A percentile compares a stretch with the other conserved stretches of the same genome.
Evolutionary conservation across 2,113 vertebrate species (phyloP).

Genomic region (Salminus brasiliensis): DNA sequence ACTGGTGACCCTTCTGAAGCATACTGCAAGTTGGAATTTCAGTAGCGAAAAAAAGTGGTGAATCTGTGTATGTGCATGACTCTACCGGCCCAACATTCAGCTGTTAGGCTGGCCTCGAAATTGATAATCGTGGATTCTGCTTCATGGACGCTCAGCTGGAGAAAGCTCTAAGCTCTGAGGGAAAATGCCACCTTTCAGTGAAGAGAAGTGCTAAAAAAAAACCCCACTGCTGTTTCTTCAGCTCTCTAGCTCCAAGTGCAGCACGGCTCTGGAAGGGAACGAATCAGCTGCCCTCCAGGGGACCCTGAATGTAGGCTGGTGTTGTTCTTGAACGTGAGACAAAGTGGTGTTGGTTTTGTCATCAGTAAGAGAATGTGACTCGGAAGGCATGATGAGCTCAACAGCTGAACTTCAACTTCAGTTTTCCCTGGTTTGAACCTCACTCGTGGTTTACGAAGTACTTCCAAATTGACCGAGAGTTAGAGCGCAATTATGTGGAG

Average conservation of each 20-base stretch:
- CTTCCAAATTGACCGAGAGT: not conserved
- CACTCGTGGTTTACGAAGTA: not conserved
- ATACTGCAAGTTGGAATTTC: not conserved
- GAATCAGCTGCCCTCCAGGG: not conserved
- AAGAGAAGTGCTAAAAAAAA: not conserved
- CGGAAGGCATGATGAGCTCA: not conserved
- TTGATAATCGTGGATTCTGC: constrained; percentile 1
- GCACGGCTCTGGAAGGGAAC: not conserved
- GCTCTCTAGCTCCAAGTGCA: not conserved
- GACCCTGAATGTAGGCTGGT: not conserved
- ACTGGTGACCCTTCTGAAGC: not conserved
- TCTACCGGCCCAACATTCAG: not conserved
- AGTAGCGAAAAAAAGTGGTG: constrained; percentile 1
- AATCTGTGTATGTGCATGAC: not conserved
- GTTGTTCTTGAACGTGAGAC: constrained; percentile 24
- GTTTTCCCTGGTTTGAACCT: constrained; percentile 22
- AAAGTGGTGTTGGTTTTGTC: constrained; percentile 22
- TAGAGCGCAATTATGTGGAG: no score
- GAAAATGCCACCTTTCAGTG: not conserved
- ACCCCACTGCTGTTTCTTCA: not conserved
- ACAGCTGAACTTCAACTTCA: not conserved
- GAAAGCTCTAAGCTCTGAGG: not conserved
- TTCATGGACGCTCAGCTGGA: not conserved
- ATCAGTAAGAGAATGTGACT: constrained; percentile 23
- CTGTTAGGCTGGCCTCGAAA: not conserved